Percentiles rank a stretch among this genome's conserved stretches.
Evolutionary conservation across 1,140 invertebrate species (phyloP).

Genomic region (Drosophila tsacasi): DNA sequence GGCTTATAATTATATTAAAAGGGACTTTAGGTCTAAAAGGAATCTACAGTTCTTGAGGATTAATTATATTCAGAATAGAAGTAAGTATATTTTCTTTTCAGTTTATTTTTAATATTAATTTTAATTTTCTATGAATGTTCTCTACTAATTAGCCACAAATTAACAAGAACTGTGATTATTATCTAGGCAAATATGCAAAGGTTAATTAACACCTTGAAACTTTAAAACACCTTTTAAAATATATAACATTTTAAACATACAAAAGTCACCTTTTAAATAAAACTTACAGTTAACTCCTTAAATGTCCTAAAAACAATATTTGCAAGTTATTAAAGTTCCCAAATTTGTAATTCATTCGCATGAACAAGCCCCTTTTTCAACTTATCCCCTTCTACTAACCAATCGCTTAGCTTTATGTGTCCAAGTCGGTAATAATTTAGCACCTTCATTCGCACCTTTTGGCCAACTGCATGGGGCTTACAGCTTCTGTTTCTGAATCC

Average conservation of each 20-base stretch:
- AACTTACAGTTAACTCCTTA: background rate
- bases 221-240: background rate
- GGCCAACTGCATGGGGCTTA: slow-evolving; percentile 29
- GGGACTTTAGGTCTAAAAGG: background rate
- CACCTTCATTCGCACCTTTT: slow-evolving; percentile 38
- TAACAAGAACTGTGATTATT: background rate
- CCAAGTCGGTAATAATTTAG: slow-evolving; percentile 26
- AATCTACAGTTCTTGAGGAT: background rate
- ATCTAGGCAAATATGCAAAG: background rate
- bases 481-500: slow-evolving; percentile 42
- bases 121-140: background rate
- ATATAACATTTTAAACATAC: background rate
- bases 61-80: background rate
- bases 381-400: background rate
- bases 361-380: background rate
- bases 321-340: too few relatives aligned
- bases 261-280: background rate
- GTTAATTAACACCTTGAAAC: background rate
- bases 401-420: slow-evolving; percentile 23
- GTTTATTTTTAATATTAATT: background rate
- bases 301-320: background rate
- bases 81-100: too few relatives aligned
- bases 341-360: background rate
- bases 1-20: background rate
- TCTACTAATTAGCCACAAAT: slow-evolving; percentile 5